Conservation (phyloP, 2,797 vertebrate species). For the Cyclopterus lumpus region DNA sequence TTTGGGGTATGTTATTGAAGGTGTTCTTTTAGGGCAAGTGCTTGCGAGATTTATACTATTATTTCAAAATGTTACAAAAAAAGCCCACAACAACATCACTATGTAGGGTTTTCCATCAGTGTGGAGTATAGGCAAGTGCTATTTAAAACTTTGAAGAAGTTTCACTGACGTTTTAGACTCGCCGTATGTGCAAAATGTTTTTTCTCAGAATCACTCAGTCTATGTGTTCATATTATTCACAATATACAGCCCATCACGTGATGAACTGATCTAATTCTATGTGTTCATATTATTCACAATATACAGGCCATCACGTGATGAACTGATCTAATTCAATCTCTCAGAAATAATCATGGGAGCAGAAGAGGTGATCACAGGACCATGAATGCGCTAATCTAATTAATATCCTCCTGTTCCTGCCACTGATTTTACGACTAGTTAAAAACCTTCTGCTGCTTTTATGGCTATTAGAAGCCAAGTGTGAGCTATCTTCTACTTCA, state of each 20-base stretch:
- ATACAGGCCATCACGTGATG: constrained; percentile 63
- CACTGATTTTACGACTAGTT: constrained; percentile 84
- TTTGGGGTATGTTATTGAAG: not conserved
- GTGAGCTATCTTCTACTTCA: constrained; percentile 76
- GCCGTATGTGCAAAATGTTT: constrained; percentile 20
- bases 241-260: constrained; percentile 61
- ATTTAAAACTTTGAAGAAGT: constrained; percentile 7
- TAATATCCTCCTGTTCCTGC: constrained; percentile 81
- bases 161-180: constrained; percentile 1
- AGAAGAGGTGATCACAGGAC: constrained; percentile 82
- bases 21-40: not conserved
- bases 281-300: constrained; percentile 50
- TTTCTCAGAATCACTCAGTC: constrained; percentile 35
- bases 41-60: not conserved
- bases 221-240: constrained; percentile 42
- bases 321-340: constrained; percentile 76
- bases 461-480: constrained; percentile 82
- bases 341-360: constrained; percentile 78
- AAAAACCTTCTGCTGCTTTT: constrained; percentile 86
- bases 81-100: not conserved
- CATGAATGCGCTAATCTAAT: constrained; percentile 84
- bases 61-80: not conserved
- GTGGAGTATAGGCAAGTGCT: not conserved
- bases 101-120: not conserved
- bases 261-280: constrained; percentile 74